Percentiles rank a stretch among this genome's conserved stretches.
These are phyloP conservation scores for Clanis bilineata DNA, from an alignment of 2,888 invertebrate genomes.

Conservation along the genomic window DNA sequence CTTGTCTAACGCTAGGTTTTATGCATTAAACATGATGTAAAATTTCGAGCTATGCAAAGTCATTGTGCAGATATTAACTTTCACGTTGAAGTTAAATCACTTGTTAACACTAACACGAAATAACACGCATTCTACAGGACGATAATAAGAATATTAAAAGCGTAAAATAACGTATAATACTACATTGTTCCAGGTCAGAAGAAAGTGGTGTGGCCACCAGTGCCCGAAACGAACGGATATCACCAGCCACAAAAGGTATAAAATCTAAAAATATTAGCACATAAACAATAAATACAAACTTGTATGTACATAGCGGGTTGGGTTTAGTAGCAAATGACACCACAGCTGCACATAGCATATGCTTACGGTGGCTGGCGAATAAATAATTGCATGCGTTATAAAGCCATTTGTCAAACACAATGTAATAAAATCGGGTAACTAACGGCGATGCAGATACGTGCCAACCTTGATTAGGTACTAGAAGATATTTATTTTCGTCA, in stretches of 20 bases:
- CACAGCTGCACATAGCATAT: conserved; percentile 63
- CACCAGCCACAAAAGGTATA: conserved; percentile 84
- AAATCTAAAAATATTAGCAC: conserved; percentile 8
- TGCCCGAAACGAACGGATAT: conserved; percentile 85
- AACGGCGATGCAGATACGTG: neutral
- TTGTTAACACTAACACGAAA: neutral
- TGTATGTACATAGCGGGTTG: conserved; percentile 40
- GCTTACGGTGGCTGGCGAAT: conserved; percentile 53
- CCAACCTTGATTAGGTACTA: conserved; percentile 2
- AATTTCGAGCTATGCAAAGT: neutral
- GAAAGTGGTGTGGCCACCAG: conserved; percentile 94
- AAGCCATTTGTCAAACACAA: conserved; percentile 27
- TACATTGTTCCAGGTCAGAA: conserved; percentile 85
- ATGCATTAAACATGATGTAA: neutral
- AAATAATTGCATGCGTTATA: conserved; percentile 51
- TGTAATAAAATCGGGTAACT: conserved; percentile 12
- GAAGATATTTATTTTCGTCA: conserved; percentile 10
- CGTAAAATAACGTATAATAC: neutral
- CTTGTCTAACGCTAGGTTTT: neutral
- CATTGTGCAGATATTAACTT: neutral
- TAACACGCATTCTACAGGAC: neutral
- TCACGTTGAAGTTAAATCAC: neutral
- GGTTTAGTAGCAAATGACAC: conserved; percentile 44
- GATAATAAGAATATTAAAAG: neutral
- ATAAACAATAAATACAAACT: neutral